Evolutionary conservation across 2,113 vertebrate species (phyloP), one percentile per base, ranked within the genome.

Genomic region (Azemiops feae): DNA sequence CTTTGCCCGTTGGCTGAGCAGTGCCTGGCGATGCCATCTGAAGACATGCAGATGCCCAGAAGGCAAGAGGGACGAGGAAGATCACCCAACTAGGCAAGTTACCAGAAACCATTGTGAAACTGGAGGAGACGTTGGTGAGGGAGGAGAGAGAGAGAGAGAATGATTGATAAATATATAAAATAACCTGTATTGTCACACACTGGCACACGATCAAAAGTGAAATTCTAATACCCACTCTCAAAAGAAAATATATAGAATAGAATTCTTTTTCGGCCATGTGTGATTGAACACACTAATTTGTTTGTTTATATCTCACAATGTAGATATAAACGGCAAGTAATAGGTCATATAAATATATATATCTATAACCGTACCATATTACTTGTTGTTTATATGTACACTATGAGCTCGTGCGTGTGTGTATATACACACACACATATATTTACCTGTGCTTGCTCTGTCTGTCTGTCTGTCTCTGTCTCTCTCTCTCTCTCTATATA

Each of bases 101-200:
- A 98, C 97, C 98, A 98, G 97, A 97, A 97, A 98, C 97, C 98
- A 98, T 98, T 96, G 96, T 98, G 98, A 96, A 97, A 94, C 98
- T 98, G 96, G n/a, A 60, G 96, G n/a, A 60, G 81, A 50, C 11
- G 30, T 11, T 3, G n/a, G 74, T 10, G 74, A 22, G 7, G 64
- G 30, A 22, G 74, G 34, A 6, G 3, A 1, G 34, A 14, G 34
- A 64, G 43, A 55, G 69, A 16, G 25, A 60, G 25, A 43, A 18
- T 52, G 2, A 89, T 30, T 34, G 39, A 30, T 69, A 53, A 55
- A 74, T 57, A 30, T 27, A 11, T n/a, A 30, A 54, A 8, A 16
- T 69, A 69, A n/a, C 4, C 30, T 69, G 16, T 16, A n/a, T n/a
- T 69, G 64, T n/a, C 12, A 1, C 12, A 16, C 60, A 2, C 30